Evolutionary conservation across 2,113 vertebrate genomes (phyloP).

Genomic region (Excalfactoria chinensis): DNA sequence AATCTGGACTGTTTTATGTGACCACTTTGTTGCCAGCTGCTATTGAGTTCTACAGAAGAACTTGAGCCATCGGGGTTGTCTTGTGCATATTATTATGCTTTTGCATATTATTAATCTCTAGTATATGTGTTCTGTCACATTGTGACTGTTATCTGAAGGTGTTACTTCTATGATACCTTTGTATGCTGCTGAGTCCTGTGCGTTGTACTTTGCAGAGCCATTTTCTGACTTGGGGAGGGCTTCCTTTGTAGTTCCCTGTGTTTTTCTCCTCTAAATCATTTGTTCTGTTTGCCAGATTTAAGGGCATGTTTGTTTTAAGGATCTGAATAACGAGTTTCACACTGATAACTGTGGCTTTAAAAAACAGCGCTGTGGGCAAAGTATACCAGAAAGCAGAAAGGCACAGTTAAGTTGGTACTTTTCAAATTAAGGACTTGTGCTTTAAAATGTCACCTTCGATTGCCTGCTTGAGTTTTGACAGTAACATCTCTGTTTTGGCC

Average conservation of each 20-base stretch:
- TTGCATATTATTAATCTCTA: neutral
- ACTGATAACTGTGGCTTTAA: neutral
- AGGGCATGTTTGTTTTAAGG: neutral
- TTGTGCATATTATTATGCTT: neutral
- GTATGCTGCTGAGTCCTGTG: neutral
- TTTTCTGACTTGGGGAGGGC: neutral
- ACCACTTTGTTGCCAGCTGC: neutral
- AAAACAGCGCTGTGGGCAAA: neutral
- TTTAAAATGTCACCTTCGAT: neutral
- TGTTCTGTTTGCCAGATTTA: neutral
- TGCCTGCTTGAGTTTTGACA: neutral
- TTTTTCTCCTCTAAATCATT: neutral
- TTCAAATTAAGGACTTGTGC: neutral
- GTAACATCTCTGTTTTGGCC: neutral
- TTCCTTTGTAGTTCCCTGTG: neutral
- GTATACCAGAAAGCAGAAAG: neutral
- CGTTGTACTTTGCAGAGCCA: neutral
- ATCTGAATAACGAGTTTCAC: neutral
- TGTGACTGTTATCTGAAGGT: neutral
- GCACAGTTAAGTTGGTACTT: neutral
- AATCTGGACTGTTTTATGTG: neutral
- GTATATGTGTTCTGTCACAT: neutral
- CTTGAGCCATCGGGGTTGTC: neutral
- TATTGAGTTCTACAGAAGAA: neutral
- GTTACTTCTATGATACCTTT: neutral